Percentiles rank a stretch among this genome's conserved stretches.
Evolutionary conservation across 1,140 invertebrate genomes (phyloP).

Genomic region (Matsumurasca onukii): DNA sequence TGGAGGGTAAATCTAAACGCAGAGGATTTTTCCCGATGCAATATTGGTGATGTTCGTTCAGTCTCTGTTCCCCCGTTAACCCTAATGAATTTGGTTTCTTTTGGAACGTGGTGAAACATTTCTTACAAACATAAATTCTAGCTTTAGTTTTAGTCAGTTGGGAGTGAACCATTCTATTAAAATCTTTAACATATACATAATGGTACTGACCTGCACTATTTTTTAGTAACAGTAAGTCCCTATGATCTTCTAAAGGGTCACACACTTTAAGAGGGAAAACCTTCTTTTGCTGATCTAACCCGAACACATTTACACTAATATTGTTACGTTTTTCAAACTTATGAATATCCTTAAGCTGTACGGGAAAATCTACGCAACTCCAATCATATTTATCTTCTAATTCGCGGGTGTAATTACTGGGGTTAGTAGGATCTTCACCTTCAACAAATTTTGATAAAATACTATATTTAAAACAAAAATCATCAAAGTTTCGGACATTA

Average conservation of each 20-base stretch:
- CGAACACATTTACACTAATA: not conserved
- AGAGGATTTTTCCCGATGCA: not conserved
- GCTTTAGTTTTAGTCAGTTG: not conserved
- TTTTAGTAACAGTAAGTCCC: not conserved
- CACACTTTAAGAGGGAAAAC: not conserved
- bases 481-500: not conserved
- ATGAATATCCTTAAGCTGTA: not conserved
- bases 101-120: not conserved
- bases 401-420: not conserved
- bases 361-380: not conserved
- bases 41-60: not conserved
- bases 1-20: too few relatives aligned
- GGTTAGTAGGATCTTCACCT: not conserved
- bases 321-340: not conserved
- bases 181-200: not conserved
- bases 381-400: not conserved
- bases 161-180: not conserved
- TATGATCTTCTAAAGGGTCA: not conserved
- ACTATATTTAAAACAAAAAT: not conserved
- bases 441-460: not conserved
- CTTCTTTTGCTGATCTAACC: not conserved
- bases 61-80: not conserved
- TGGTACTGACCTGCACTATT: not conserved
- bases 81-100: not conserved
- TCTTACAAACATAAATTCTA: constrained; percentile 1